These are phyloP conservation scores for Scaptomyza reducta DNA, from an alignment of 2,888 invertebrate species.

Conservation along the genomic window DNA sequence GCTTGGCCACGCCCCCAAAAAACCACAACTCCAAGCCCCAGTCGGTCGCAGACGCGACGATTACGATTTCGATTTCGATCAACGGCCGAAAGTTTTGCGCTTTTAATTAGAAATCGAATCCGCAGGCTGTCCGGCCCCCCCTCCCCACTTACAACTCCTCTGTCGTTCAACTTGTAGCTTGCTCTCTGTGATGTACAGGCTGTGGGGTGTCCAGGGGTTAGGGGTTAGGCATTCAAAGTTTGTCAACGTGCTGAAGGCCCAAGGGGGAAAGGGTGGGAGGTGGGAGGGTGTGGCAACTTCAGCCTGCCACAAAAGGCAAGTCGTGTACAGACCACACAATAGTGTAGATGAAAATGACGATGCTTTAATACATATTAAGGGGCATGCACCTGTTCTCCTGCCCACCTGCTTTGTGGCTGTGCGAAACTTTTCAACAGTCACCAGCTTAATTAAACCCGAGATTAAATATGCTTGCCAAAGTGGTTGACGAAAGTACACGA, in stretches of 20 bases:
- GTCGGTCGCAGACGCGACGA: conserved; percentile 34
- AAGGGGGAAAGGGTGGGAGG: neutral
- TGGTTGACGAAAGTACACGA: neutral
- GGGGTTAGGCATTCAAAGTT: conserved; percentile 33
- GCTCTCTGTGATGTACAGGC: neutral
- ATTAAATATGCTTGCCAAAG: conserved; percentile 1
- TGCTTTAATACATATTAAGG: conserved; percentile 49
- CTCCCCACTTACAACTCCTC: neutral
- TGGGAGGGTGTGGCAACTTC: neutral
- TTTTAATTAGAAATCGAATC: conserved; percentile 76
- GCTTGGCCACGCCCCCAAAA: neutral
- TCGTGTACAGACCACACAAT: conserved; percentile 25
- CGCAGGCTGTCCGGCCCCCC: conserved; percentile 48
- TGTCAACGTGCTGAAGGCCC: conserved; percentile 33
- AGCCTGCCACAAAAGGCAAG: conserved; percentile 9
- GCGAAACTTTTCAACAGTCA: conserved; percentile 39
- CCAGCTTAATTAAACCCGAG: conserved; percentile 36
- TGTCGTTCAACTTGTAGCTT: conserved; percentile 51
- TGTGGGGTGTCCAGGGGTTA: neutral
- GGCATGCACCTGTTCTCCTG: conserved; percentile 31
- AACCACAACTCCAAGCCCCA: neutral
- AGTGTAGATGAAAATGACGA: conserved; percentile 30
- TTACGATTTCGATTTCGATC: conserved; percentile 61
- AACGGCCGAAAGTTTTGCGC: conserved; percentile 63
- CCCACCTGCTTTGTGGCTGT: conserved; percentile 25